These are phyloP conservation scores for Tribolium castaneum DNA, from an alignment of 1,140 invertebrate genomes.

Conservation along the genomic window DNA sequence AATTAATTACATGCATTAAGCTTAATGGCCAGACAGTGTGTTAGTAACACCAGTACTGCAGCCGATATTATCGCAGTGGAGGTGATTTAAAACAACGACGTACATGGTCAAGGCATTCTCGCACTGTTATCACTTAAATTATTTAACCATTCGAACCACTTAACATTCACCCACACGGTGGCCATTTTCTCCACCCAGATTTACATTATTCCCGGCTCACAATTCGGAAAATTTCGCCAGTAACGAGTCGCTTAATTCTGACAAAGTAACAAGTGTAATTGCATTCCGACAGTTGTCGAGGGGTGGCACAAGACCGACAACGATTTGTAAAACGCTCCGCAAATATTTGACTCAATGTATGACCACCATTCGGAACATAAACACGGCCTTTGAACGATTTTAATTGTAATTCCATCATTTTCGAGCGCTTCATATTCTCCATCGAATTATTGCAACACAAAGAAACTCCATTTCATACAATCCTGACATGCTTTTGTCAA, in stretches of 20 bases:
- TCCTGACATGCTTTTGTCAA: conserved; percentile 6
- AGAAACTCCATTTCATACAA: conserved; percentile 15
- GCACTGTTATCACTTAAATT: conserved; percentile 45
- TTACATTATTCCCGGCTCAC: neutral
- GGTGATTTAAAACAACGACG: conserved; percentile 51
- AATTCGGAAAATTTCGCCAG: neutral
- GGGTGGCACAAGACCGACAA: conserved; percentile 39
- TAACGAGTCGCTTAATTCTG: conserved; percentile 40
- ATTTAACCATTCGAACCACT: conserved; percentile 40
- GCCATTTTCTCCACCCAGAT: neutral
- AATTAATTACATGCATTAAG: conserved; percentile 51
- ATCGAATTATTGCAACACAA: conserved; percentile 3
- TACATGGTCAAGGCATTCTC: conserved; percentile 50
- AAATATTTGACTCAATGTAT: conserved; percentile 46
- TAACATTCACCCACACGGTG: conserved; percentile 35
- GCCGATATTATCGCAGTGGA: conserved; percentile 36
- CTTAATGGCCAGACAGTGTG: conserved; percentile 47
- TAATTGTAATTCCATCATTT: conserved; percentile 27
- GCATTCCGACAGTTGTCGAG: conserved; percentile 46
- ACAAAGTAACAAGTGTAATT: conserved; percentile 52
- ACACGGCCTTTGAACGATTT: conserved; percentile 4
- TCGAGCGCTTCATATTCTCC: conserved; percentile 3
- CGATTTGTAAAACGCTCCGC: conserved; percentile 52
- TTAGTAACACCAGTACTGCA: conserved; percentile 41
- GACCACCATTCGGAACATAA: neutral